Evolutionary conservation across 2,113 vertebrate genomes (phyloP), one percentile per base, ranked within the genome.

Genomic region (Polypterus senegalus): DNA sequence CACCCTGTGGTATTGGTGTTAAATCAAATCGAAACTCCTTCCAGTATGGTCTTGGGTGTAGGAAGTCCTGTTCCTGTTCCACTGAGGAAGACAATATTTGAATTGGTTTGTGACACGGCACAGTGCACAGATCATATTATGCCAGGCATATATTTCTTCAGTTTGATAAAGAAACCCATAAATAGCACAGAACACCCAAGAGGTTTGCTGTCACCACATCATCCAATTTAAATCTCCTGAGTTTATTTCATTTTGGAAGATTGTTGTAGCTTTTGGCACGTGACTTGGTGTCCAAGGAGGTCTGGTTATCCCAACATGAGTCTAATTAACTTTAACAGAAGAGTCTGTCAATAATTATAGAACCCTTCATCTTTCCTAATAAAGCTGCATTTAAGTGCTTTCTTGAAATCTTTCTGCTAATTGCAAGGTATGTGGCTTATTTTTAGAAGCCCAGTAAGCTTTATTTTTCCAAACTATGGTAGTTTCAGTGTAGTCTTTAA

Each of bases 11-110:
- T 63, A 97, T 88, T 11, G 91, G 95, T 0, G 91, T 87, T 77
- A 97, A 81, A 74, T 98, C 96, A 5, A 99, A 98, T 1, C 77
- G 80, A 66, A 99, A 95, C 83, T 98, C 92, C 76, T 98, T 99
- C 93, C 94, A 97, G 74, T 92, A 92, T 0, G 91, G 92, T 51
- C 89, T 87, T 0, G 88, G 87, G 0, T 85, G 91, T 69, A 88
- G 77, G 63, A 90, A 73, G 61, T 92, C 82, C 1, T 75, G 77
- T 77, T 95, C 91, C 52, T 88, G 87, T 75, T 99, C 95, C 67
- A 97, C 96, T 98, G 85, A 0, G 44, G 75, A 49, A 60, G 3
- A 55, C 5, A 52, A 4, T 57, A 57, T 0, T 72, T 56, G 62
- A 58, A 10, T 53, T 53, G 7, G n/a, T 7, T 27, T 27, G 27